Percentiles rank a stretch among this genome's conserved stretches.
phyloP scores from a whole-genome alignment of 2,888 invertebrate species.

The Nycteola revayana region DNA sequence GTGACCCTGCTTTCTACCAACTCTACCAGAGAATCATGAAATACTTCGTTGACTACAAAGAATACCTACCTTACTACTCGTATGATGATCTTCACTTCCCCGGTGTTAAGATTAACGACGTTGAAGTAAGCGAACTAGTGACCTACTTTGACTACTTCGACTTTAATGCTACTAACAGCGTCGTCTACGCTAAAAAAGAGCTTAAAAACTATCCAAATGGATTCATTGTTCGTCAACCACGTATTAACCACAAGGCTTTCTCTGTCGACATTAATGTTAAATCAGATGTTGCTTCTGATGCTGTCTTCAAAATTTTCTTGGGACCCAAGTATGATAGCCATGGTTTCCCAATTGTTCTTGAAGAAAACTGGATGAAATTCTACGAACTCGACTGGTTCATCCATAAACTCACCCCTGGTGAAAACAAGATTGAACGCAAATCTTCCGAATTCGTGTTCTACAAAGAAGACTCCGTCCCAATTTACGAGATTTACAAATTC shows the following conservation, averaged over 20 bases:
- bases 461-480: conserved; percentile 84
- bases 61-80: conserved; percentile 80
- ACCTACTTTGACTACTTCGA: conserved; percentile 87
- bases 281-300: conserved; percentile 81
- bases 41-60: conserved; percentile 83
- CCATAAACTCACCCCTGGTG: conserved; percentile 82
- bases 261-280: conserved; percentile 81
- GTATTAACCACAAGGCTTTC: conserved; percentile 87
- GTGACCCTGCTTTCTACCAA: conserved; percentile 88
- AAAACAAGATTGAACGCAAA: conserved; percentile 84
- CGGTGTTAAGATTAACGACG: conserved; percentile 83
- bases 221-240: conserved; percentile 84
- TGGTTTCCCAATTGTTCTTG: conserved; percentile 71
- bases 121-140: conserved; percentile 82
- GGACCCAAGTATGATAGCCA: conserved; percentile 86
- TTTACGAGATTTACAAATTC: conserved; percentile 81
- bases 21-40: conserved; percentile 83
- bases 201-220: conserved; percentile 53
- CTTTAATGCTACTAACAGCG: conserved; percentile 82
- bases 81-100: conserved; percentile 79
- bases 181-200: conserved; percentile 51
- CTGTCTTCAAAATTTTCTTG: conserved; percentile 84
- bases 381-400: conserved; percentile 83
- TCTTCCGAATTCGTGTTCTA: conserved; percentile 85
- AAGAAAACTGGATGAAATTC: conserved; percentile 82